phyloP scores from a whole-genome alignment of 2,797 vertebrate species.

The Discoglossus pictus region DNA sequence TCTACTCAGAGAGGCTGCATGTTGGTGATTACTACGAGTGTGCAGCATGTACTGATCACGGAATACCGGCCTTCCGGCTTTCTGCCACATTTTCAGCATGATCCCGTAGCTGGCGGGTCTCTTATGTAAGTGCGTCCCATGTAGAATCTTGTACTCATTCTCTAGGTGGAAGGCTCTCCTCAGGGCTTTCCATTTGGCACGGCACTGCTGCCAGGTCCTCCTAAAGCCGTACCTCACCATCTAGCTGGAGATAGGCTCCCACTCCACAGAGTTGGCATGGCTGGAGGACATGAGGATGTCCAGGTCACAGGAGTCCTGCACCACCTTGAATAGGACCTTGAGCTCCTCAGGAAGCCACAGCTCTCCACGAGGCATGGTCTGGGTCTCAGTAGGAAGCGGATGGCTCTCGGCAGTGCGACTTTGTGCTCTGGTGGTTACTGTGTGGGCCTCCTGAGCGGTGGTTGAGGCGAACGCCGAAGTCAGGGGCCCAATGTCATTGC shows the following conservation, averaged over 20 bases:
- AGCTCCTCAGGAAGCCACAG: slow-evolving; percentile 14
- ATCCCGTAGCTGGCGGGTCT: slow-evolving; percentile 1
- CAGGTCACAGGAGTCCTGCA: slow-evolving; percentile 8
- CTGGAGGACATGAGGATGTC: slow-evolving; percentile 10
- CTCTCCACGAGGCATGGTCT: no score
- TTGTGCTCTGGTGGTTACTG: no score
- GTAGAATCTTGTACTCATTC: slow-evolving; percentile 4
- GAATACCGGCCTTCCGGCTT: background rate
- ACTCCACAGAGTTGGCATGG: background rate
- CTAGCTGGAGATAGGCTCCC: background rate
- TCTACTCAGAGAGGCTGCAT: no score
- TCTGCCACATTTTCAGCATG: slow-evolving; percentile 12
- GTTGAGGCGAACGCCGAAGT: no score
- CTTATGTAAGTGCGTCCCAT: background rate
- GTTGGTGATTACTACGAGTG: no score
- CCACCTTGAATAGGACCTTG: slow-evolving; percentile 4
- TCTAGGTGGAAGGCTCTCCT: slow-evolving; percentile 9
- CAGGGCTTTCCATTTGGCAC: slow-evolving; percentile 7
- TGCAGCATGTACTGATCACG: slow-evolving; percentile 8
- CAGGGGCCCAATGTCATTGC: no score
- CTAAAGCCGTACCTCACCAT: slow-evolving; percentile 2
- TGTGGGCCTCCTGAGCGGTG: no score
- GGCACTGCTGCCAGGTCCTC: slow-evolving; percentile 8
- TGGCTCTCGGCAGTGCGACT: no score
- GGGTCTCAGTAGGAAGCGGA: no score